Conservation (phyloP, 2,888 invertebrate species). For the Hirtodrosophila duncani region DNA sequence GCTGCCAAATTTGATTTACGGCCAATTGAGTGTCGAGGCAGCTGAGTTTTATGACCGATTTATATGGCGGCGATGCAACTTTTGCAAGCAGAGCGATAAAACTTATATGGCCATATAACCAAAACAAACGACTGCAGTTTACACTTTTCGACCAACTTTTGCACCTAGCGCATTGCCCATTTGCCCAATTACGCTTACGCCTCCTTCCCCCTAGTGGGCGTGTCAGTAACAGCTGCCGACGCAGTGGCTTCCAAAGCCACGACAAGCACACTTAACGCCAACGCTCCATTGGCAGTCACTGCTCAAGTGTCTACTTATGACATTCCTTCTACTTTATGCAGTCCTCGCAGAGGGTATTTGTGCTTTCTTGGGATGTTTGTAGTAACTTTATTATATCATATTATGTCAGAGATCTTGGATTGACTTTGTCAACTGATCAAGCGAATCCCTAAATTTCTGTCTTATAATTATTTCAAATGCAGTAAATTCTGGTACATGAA, state of each 20-base stretch:
- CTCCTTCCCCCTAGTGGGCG: too few relatives aligned
- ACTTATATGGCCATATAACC: slow-evolving; percentile 66
- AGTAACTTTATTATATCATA: too few relatives aligned
- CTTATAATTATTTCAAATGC: too few relatives aligned
- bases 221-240: slow-evolving; percentile 15
- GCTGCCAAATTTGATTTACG: slow-evolving; percentile 64
- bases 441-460: too few relatives aligned
- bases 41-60: slow-evolving; percentile 47
- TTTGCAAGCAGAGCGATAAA: slow-evolving; percentile 43
- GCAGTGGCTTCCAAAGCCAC: neutral
- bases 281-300: slow-evolving; percentile 55
- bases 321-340: slow-evolving; percentile 17
- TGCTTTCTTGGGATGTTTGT: slow-evolving; percentile 3
- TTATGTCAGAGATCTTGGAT: too few relatives aligned
- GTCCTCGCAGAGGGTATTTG: slow-evolving; percentile 6
- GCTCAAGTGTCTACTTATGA: slow-evolving; percentile 65
- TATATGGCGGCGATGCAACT: slow-evolving; percentile 59
- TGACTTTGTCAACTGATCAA: too few relatives aligned
- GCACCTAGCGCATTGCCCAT: slow-evolving; percentile 47
- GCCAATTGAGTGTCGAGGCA: slow-evolving; percentile 24
- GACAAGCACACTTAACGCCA: slow-evolving; percentile 58
- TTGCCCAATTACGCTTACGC: slow-evolving; percentile 67
- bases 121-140: slow-evolving; percentile 36
- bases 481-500: too few relatives aligned
- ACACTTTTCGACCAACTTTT: slow-evolving; percentile 34